phyloP scores from a whole-genome alignment of 2,113 vertebrate species.

The Hemicordylus capensis region DNA sequence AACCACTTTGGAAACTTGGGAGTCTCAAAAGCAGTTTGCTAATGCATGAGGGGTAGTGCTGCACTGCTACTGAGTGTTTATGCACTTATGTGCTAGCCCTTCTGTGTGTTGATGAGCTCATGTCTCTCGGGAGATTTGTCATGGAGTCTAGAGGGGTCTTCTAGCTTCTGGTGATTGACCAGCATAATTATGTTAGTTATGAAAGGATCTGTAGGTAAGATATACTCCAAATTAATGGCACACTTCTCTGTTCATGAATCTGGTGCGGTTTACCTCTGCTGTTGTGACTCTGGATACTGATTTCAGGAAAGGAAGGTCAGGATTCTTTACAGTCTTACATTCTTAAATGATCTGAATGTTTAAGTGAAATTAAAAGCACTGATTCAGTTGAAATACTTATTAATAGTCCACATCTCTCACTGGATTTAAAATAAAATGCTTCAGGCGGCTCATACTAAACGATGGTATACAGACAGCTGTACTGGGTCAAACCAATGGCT shows the following conservation, averaged over 20 bases:
- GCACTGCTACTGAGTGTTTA: too few relatives aligned
- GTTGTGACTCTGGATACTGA: constrained; percentile 50
- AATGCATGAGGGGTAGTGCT: not conserved
- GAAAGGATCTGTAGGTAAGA: constrained; percentile 30
- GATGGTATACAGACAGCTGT: not conserved
- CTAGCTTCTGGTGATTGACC: constrained; percentile 28
- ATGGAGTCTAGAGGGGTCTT: not conserved
- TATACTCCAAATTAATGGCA: constrained; percentile 52
- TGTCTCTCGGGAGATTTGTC: not conserved
- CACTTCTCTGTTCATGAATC: not conserved
- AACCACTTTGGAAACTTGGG: not conserved
- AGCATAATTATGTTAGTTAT: constrained; percentile 37
- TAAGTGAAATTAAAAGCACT: not conserved
- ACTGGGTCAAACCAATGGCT: not conserved
- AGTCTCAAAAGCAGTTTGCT: not conserved
- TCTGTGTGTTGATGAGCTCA: too few relatives aligned
- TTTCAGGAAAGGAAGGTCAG: constrained; percentile 47
- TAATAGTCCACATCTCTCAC: not conserved
- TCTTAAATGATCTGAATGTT: constrained; percentile 29
- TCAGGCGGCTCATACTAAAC: not conserved
- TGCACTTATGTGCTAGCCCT: too few relatives aligned
- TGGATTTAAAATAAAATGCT: not conserved
- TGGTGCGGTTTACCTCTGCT: constrained; percentile 40
- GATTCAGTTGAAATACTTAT: not conserved
- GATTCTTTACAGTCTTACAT: constrained; percentile 40